phyloP scores from a whole-genome alignment of 2,888 invertebrate species.

The Tanytarsus gracilentus region DNA sequence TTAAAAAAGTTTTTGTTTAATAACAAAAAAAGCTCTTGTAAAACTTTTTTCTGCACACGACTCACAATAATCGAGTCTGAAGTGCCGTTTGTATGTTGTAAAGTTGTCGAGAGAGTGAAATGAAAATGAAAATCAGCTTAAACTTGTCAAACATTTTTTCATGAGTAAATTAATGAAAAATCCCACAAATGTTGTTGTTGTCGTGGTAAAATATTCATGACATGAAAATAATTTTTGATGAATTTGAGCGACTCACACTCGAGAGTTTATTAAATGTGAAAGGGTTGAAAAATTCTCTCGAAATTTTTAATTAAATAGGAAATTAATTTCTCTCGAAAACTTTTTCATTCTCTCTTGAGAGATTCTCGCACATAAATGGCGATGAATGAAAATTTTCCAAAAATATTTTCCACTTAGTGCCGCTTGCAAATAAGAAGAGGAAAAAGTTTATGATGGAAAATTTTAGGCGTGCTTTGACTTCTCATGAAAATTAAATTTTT shows the following conservation, averaged over 20 bases:
- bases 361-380: no score
- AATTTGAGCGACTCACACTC: slow-evolving; percentile 1
- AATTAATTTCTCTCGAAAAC: no score
- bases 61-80: background rate
- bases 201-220: slow-evolving; percentile 20
- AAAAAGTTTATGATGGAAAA: background rate
- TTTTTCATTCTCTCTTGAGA: background rate
- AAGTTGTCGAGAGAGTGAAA: background rate
- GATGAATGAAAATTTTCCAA: slow-evolving; percentile 5
- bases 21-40: slow-evolving; percentile 28
- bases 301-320: no score
- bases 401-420: slow-evolving; percentile 8
- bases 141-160: slow-evolving; percentile 20
- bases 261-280: no score
- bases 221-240: slow-evolving; percentile 14
- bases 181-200: background rate
- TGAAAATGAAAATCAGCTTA: slow-evolving; percentile 23
- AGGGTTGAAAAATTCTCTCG: no score
- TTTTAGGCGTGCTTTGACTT: background rate
- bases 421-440: background rate
- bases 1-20: no score
- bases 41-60: slow-evolving; percentile 13
- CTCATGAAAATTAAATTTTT: no score
- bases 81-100: background rate
- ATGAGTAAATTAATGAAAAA: slow-evolving; percentile 14